These are phyloP conservation scores for Drosophila paracracens DNA, from an alignment of 2,888 invertebrate species.

Conservation along the genomic window DNA sequence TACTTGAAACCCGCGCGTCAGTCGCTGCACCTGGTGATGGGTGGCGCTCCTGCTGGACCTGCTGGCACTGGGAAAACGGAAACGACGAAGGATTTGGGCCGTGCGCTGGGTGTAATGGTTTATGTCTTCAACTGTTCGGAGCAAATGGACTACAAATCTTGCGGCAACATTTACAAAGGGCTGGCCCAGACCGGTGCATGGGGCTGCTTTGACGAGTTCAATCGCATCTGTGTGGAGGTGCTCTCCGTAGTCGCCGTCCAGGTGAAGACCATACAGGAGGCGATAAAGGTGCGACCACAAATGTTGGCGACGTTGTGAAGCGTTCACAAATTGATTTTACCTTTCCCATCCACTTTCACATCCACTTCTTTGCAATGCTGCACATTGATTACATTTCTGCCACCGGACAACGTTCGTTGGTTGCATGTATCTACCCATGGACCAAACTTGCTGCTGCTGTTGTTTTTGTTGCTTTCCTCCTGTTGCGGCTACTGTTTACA, in stretches of 20 bases:
- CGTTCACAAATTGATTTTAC: conserved; percentile 78
- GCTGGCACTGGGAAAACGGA: conserved; percentile 99
- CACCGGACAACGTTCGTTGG: conserved; percentile 28
- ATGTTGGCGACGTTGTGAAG: conserved; percentile 28
- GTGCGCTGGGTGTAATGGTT: conserved; percentile 98
- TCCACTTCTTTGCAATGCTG: conserved; percentile 54
- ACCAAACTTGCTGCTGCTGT: conserved; percentile 23
- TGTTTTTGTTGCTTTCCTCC: conserved; percentile 5
- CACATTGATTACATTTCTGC: conserved; percentile 76
- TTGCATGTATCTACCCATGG: conserved; percentile 16
- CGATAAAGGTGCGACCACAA: conserved; percentile 88
- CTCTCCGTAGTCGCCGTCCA: conserved; percentile 98
- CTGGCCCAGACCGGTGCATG: conserved; percentile 97
- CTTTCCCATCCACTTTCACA: conserved; percentile 25
- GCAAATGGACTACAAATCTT: conserved; percentile 99
- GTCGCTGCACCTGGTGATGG: conserved; percentile 97
- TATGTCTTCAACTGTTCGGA: conserved; percentile 99
- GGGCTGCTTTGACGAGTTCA: conserved; percentile 99
- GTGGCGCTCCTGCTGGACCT: conserved; percentile 97
- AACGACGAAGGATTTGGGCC: conserved; percentile 98
- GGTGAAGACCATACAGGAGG: conserved; percentile 94
- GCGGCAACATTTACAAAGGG: conserved; percentile 98
- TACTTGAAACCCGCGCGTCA: conserved; percentile 33
- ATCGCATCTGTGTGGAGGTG: conserved; percentile 98
- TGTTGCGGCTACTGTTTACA: conserved; percentile 58